Percentiles rank a stretch among this genome's conserved stretches.
phyloP scores from a whole-genome alignment of 2,797 vertebrate genomes.

The Sebastiscus albofasciatus region DNA sequence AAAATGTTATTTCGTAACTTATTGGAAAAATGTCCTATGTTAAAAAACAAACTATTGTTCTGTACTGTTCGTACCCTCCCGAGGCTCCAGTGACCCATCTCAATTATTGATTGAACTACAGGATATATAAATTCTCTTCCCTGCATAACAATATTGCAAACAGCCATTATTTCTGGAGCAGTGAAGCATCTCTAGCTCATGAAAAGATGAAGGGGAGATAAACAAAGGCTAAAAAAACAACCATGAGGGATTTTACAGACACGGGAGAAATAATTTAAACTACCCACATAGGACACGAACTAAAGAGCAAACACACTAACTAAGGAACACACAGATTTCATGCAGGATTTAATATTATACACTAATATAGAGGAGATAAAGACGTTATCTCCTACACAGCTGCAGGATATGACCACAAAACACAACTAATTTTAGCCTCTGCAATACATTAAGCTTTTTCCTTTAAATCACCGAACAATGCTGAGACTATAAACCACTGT shows the following conservation, averaged over 20 bases:
- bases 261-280: neutral
- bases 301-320: neutral
- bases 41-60: neutral
- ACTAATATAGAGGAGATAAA: slow-evolving; percentile 11
- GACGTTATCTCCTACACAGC: neutral
- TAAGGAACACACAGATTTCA: neutral
- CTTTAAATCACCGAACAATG: neutral
- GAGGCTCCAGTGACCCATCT: neutral
- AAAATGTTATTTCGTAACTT: neutral
- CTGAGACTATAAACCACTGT: neutral
- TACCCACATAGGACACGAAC: neutral
- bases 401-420: neutral
- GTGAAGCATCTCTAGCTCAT: neutral
- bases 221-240: neutral
- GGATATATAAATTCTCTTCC: neutral
- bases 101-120: neutral
- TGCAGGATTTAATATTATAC: neutral
- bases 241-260: neutral
- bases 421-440: neutral
- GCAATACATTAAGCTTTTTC: neutral
- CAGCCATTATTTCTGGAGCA: neutral
- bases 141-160: neutral
- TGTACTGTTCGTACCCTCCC: neutral
- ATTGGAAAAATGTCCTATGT: neutral
- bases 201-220: neutral